Evolutionary conservation across 1,140 invertebrate genomes (phyloP), one percentile per base, ranked within the genome.

Genomic region (Zaprionus taronus): DNA sequence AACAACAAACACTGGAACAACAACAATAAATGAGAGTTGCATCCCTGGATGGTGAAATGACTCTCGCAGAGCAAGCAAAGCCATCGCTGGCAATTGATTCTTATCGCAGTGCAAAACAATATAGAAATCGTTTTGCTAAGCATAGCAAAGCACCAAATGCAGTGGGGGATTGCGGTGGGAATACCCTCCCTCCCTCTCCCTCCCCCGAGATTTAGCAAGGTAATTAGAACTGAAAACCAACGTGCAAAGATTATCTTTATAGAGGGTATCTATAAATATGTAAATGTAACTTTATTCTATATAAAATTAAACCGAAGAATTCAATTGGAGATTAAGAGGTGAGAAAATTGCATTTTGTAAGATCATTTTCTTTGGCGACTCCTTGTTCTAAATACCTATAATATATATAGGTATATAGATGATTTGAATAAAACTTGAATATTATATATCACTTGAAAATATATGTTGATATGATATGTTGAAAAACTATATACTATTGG

Each of bases 71-170:
- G 80, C 72, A 87, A 53, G 64, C 70, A 79, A 73, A 79, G 72
- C 70, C 72, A 72, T 70, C 69, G 75, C 79, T 77, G 69, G 31
- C 83, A 77, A 87, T 86, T 77, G 72, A 83, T 87, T 79, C 65
- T 86, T 72, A 86, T 67, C 60, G 77, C 51, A 58, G 56, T 62
- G 38, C 55, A 22, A 47, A 57, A 38, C 53, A 58, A 49, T 58
- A 63, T 63, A 63, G 63, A 57, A 70, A 20, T 14, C 53, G 68
- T 75, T 75, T 41, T 60, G 51, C 62, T 70, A 63, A 70, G 60
- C 41, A 55, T 11, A 1, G 26, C 28, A 49, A 12, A 1, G 26
- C 28, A 49, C 12, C 26, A 31, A 28, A 20, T 17, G 2, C 5
- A 55, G 47, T 5, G 5, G 6, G 20, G 4, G 22, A 55, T 6